Percentiles rank a stretch among this genome's conserved stretches.
Conservation (phyloP, 2,113 vertebrate genomes). For the Tragelaphus imberbis region DNA sequence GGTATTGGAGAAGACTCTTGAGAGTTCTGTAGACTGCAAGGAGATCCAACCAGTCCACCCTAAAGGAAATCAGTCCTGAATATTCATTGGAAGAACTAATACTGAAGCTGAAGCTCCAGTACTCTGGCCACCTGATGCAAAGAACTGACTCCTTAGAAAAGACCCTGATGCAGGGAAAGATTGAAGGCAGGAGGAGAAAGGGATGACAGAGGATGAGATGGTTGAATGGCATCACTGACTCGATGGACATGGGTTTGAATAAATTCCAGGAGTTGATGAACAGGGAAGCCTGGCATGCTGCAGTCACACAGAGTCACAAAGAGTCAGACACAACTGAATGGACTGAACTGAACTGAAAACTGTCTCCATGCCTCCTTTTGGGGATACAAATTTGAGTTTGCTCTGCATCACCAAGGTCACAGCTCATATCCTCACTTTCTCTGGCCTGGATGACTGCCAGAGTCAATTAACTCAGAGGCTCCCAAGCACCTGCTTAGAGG, state of each 20-base stretch:
- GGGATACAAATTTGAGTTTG: neutral
- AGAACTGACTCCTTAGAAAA: neutral
- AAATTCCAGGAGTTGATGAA: neutral
- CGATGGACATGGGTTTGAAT: neutral
- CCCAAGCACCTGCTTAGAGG: neutral
- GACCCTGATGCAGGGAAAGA: neutral
- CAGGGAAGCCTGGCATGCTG: neutral
- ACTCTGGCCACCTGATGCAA: neutral
- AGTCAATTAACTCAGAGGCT: neutral
- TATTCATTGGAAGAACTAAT: neutral
- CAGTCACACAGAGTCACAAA: neutral
- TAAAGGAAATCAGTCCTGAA: neutral
- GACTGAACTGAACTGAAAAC: neutral
- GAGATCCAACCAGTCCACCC: neutral
- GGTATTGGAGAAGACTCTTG: neutral
- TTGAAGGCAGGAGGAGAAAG: neutral
- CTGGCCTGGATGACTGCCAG: neutral
- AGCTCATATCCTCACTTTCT: neutral
- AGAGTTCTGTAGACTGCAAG: neutral
- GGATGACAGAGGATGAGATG: neutral
- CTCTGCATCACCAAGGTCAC: neutral
- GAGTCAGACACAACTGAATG: neutral
- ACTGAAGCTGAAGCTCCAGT: neutral
- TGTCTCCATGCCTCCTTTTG: neutral
- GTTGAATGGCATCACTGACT: neutral